Evolutionary conservation across 2,888 invertebrate genomes (phyloP).

Genomic region (Fabriciana adippe): DNA sequence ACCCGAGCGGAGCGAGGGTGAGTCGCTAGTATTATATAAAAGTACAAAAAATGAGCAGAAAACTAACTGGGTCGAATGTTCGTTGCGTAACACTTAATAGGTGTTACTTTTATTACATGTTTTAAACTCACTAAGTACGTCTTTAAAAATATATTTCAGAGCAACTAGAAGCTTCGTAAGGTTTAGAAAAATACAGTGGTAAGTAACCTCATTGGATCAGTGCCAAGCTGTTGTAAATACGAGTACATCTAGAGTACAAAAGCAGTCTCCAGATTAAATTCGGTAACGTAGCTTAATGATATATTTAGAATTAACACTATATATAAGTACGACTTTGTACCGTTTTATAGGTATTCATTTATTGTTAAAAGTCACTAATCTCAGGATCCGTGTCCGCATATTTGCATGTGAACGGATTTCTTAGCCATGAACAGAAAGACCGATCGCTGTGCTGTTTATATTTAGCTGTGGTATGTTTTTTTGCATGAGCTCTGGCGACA

Average conservation of each 20-base stretch:
- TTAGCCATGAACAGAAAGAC: slow-evolving; percentile 88
- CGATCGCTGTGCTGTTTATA: slow-evolving; percentile 87
- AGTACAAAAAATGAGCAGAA: slow-evolving; percentile 76
- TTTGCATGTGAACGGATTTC: slow-evolving; percentile 89
- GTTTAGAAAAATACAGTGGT: slow-evolving; percentile 79
- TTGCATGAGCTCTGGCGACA: slow-evolving; percentile 75
- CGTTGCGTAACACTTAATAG: slow-evolving; percentile 55
- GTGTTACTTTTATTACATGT: slow-evolving; percentile 53
- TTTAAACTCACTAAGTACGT: slow-evolving; percentile 43
- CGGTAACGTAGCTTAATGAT: slow-evolving; percentile 81
- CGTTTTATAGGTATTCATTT: slow-evolving; percentile 38
- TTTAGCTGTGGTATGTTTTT: slow-evolving; percentile 83
- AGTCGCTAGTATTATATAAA: slow-evolving; percentile 72
- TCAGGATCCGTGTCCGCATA: slow-evolving; percentile 88
- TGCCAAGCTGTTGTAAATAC: slow-evolving; percentile 74
- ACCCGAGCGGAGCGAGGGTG: too few relatives aligned
- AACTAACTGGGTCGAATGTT: slow-evolving; percentile 49
- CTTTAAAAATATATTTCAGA: slow-evolving; percentile 52
- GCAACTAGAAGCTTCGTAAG: slow-evolving; percentile 63
- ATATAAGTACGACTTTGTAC: slow-evolving; percentile 44
- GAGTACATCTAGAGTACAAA: slow-evolving; percentile 77
- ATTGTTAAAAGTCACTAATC: slow-evolving; percentile 83
- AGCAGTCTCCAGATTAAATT: slow-evolving; percentile 84
- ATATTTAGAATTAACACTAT: slow-evolving; percentile 58
- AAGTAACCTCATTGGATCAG: slow-evolving; percentile 70